phyloP scores from a whole-genome alignment of 2,888 invertebrate genomes.

The Candidula unifasciata region DNA sequence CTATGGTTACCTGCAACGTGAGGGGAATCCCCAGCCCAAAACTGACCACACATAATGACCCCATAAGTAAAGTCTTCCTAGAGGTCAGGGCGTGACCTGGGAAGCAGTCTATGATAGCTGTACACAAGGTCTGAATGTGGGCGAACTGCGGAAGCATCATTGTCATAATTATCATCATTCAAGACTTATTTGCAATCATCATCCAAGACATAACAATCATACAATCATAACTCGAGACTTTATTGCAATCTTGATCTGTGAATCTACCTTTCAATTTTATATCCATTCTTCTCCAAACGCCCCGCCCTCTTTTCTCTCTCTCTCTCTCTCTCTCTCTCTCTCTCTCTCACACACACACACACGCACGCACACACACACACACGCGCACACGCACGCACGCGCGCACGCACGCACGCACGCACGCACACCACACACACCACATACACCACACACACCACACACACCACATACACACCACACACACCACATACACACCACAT shows the following conservation, averaged over 20 bases:
- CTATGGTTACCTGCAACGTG: conserved; percentile 36
- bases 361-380: background rate
- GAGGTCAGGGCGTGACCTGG: conserved; percentile 8
- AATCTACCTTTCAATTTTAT: too few species aligned
- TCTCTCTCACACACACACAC: background rate
- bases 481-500: too few species aligned
- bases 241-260: too few species aligned
- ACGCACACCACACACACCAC: too few species aligned
- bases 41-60: conserved; percentile 15
- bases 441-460: too few species aligned
- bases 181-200: too few species aligned
- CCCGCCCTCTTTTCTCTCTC: background rate
- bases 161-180: too few species aligned
- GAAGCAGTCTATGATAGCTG: conserved; percentile 39
- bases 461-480: too few species aligned
- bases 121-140: conserved; percentile 34
- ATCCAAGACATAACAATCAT: too few species aligned
- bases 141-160: conserved; percentile 17
- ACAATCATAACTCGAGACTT: too few species aligned
- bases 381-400: background rate
- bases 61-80: conserved; percentile 28
- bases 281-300: background rate
- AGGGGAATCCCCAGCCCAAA: conserved; percentile 44
- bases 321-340: background rate
- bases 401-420: background rate